A percentile compares a stretch with the other conserved stretches of the same genome.
Evolutionary conservation across 2,888 invertebrate genomes (phyloP).

Genomic region (Troglohyphantes excavatus): DNA sequence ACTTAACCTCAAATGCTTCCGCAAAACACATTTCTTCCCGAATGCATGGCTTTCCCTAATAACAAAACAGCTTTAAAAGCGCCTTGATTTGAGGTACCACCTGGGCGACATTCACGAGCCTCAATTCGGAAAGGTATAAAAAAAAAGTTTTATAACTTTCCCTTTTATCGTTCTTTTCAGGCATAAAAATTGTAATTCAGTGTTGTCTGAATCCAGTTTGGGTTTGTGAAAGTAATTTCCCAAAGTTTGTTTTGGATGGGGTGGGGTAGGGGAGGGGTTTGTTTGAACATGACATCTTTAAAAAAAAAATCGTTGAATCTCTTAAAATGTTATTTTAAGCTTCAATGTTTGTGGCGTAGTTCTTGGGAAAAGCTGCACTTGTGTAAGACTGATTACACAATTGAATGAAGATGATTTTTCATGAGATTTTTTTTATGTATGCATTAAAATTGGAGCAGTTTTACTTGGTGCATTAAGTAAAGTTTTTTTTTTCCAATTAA

Average conservation of each 20-base stretch:
- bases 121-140: not conserved
- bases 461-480: no score
- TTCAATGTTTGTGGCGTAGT: not conserved
- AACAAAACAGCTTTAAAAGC: not conserved
- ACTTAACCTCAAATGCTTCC: not conserved
- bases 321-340: not conserved
- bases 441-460: no score
- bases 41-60: slow-evolving; percentile 21
- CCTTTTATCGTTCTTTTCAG: slow-evolving; percentile 11
- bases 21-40: slow-evolving; percentile 12
- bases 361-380: not conserved
- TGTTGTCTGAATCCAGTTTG: slow-evolving; percentile 4
- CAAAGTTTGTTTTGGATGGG: not conserved
- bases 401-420: not conserved
- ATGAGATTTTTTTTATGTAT: not conserved
- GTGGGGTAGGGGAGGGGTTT: not conserved
- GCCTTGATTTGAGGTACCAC: not conserved
- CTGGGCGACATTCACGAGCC: not conserved
- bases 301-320: not conserved
- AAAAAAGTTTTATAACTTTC: slow-evolving; percentile 39
- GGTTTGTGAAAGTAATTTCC: not conserved
- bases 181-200: slow-evolving; percentile 25
- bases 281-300: not conserved
- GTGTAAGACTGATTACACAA: not conserved
- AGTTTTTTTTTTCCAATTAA: no score